Evolutionary conservation across 2,797 vertebrate species (phyloP).

Genomic region (Streptopelia turtur): DNA sequence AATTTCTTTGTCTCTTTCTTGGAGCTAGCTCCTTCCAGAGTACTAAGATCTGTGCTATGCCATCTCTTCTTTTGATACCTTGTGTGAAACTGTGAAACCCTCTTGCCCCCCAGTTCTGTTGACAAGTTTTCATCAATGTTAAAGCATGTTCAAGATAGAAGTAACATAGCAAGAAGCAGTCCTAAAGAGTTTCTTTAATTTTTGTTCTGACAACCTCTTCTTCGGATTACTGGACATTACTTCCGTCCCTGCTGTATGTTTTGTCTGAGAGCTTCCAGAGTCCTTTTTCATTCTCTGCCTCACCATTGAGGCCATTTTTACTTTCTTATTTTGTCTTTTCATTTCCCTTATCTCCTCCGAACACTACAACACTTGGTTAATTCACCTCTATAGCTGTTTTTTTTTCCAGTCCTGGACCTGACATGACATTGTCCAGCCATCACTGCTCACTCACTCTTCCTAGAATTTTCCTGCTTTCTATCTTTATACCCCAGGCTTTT

Average conservation of each 20-base stretch:
- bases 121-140: background rate
- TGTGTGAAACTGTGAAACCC: background rate
- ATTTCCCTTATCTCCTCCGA: background rate
- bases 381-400: background rate
- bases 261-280: background rate
- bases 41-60: background rate
- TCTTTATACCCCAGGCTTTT: background rate
- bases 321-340: background rate
- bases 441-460: background rate
- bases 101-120: background rate
- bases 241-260: background rate
- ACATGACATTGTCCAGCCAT: rapidly evolving
- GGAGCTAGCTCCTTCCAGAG: background rate
- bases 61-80: background rate
- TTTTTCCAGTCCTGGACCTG: background rate
- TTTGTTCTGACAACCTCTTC: background rate
- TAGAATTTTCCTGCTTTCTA: background rate
- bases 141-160: background rate
- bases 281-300: background rate
- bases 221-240: background rate
- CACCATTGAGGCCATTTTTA: background rate
- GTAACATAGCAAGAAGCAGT: background rate
- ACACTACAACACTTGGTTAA: background rate
- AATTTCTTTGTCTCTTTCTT: background rate
- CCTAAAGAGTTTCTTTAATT: background rate